Conservation (phyloP, 1,140 invertebrate genomes). For the Harlomillsia oculata region DNA sequence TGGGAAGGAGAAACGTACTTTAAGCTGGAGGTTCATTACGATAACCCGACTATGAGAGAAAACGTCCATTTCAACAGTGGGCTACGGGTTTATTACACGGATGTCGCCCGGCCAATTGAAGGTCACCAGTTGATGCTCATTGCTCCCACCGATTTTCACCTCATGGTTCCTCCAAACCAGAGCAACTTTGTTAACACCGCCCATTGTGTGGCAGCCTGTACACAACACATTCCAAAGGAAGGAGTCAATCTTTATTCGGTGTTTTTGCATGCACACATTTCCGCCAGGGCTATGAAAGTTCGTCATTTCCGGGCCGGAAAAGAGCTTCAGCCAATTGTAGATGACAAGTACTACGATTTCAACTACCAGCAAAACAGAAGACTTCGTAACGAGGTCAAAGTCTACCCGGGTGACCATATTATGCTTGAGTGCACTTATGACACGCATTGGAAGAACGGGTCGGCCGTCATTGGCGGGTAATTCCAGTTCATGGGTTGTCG, state of each 20-base stretch:
- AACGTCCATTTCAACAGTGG: not conserved
- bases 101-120: not conserved
- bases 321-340: slow-evolving; percentile 54
- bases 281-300: slow-evolving; percentile 53
- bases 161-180: slow-evolving; percentile 7
- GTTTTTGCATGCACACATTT: slow-evolving; percentile 7
- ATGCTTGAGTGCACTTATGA: slow-evolving; percentile 7
- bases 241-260: slow-evolving; percentile 4
- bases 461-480: slow-evolving; percentile 11
- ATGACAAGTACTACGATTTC: slow-evolving; percentile 56
- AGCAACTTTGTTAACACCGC: slow-evolving; percentile 1
- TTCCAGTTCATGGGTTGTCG: too few species aligned
- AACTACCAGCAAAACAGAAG: slow-evolving; percentile 58
- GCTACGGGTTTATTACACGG: slow-evolving; percentile 3
- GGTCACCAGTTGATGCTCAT: not conserved
- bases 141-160: not conserved
- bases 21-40: slow-evolving; percentile 9
- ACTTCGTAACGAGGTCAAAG: slow-evolving; percentile 46
- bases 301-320: slow-evolving; percentile 52
- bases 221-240: not conserved
- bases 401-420: slow-evolving; percentile 15
- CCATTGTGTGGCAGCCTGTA: slow-evolving; percentile 6
- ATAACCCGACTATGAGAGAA: not conserved
- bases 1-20: not conserved
- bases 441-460: slow-evolving; percentile 3